Base-by-base conservation (phyloP, 2,113 vertebrate species). In the Chaetura pelagica region DNA sequence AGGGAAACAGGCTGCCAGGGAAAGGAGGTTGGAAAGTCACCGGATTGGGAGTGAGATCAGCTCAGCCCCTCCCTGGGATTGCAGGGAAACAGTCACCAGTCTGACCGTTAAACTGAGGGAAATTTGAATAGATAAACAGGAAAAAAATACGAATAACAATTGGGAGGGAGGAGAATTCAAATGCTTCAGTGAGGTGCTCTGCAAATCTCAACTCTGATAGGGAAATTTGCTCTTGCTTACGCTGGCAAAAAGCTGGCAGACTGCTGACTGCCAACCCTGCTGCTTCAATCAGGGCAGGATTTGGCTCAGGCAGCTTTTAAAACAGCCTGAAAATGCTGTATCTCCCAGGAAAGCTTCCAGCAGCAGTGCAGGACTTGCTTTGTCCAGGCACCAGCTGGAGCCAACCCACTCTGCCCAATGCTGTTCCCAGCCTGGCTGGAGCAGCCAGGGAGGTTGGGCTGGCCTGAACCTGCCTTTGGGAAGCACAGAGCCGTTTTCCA, bases 161-260 rank as follows among this genome's bases (percentile, higher is more conserved):
- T 7, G 11, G 22, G 23, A 8, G 6, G 7, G 5, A 17, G 21
- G 20, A 42, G 54, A 42, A 84, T 94, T 93, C 86, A 78, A 95
- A 92, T 1, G 32, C 87, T 30, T 64, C 82, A 40, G n/a, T n/a
- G 55, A 83, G 55, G 59, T 0, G 3, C 42, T 62, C 74, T 1
- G 8, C 92, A 80, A 94, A 94, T 48, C 72, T 72, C 82, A 38
- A 62, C 83, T 89, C 92, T 12, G 35, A 57, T 0, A 63, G 73
- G 88, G 90, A 87, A 92, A 87, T 93, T 59, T 72, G 64, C 68
- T 92, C 76, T 64, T 95, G 92, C 90, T 93, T 94, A 92, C n/a
- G 21, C 86, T 66, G 90, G 92, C 93, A 90, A 64, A 89, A 95
- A 95, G 85, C 92, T 92, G 85, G 68, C 61, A 92, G 74, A 58